Evolutionary conservation across 2,888 invertebrate genomes (phyloP).

Genomic region (Eutolmus rufibarbis): DNA sequence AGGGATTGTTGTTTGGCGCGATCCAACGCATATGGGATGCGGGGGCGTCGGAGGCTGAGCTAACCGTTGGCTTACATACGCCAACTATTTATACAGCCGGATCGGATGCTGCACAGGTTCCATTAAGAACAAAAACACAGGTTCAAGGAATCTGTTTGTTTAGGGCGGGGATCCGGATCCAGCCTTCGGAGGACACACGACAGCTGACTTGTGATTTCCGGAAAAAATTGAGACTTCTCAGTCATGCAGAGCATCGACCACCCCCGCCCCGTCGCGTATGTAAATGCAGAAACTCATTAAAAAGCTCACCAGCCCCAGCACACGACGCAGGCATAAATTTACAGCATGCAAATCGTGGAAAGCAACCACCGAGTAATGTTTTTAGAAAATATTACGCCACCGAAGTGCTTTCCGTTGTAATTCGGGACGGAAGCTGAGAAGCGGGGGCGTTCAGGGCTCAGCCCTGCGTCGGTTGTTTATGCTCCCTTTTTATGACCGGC

Average conservation of each 20-base stretch:
- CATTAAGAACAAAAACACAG: conserved; percentile 1
- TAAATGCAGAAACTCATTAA: not conserved
- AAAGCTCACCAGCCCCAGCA: not conserved
- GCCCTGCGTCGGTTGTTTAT: not conserved
- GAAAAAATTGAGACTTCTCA: not conserved
- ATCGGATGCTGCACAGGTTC: not conserved
- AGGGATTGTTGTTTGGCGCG: not conserved
- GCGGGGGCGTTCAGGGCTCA: not conserved
- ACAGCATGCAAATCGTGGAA: conserved; percentile 1
- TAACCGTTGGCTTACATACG: not conserved
- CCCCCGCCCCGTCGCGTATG: not conserved
- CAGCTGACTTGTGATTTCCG: not conserved
- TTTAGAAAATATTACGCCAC: not conserved
- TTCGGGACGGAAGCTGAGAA: not conserved
- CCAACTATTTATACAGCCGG: not conserved
- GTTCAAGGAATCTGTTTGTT: not conserved
- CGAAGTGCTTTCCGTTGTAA: conserved; percentile 10
- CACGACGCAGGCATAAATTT: not conserved
- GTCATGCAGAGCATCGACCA: not conserved
- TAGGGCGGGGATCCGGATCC: not conserved
- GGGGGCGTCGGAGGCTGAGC: not conserved
- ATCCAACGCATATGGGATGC: not conserved
- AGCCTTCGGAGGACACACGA: not conserved
- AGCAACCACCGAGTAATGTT: conserved; percentile 13
- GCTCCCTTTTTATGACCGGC: not conserved